These are phyloP conservation scores for Orchestia grillus DNA, from an alignment of 1,140 invertebrate species.

Conservation along the genomic window DNA sequence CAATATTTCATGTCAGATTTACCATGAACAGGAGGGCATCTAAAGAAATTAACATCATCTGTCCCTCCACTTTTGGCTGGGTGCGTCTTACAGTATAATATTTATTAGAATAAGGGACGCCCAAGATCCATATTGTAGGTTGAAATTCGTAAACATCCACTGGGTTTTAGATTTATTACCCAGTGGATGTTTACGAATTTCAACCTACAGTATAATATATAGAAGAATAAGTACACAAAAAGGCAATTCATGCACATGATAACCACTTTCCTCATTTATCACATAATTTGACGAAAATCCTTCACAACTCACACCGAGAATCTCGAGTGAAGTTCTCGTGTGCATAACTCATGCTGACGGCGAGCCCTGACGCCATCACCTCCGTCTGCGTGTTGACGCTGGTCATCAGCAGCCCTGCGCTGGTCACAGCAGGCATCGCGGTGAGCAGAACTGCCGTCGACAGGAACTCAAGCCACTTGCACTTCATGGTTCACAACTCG, in stretches of 20 bases:
- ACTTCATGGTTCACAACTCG: not conserved
- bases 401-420: not conserved
- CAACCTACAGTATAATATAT: not conserved
- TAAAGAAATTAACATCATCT: too few species aligned
- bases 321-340: not conserved
- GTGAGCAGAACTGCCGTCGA: not conserved
- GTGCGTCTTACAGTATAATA: too few species aligned
- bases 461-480: not conserved
- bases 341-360: not conserved
- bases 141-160: too few species aligned
- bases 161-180: too few species aligned
- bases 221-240: not conserved
- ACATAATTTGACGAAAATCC: not conserved
- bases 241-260: not conserved
- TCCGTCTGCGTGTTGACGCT: not conserved
- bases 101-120: too few species aligned
- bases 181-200: too few species aligned
- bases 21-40: too few species aligned
- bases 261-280: too few species aligned
- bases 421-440: not conserved
- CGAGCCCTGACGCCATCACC: not conserved
- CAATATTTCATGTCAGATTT: too few species aligned
- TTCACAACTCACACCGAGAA: not conserved
- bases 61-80: too few species aligned
- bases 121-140: too few species aligned